Conservation (phyloP, 1,140 invertebrate species). For the Brachionus manjavacas region DNA sequence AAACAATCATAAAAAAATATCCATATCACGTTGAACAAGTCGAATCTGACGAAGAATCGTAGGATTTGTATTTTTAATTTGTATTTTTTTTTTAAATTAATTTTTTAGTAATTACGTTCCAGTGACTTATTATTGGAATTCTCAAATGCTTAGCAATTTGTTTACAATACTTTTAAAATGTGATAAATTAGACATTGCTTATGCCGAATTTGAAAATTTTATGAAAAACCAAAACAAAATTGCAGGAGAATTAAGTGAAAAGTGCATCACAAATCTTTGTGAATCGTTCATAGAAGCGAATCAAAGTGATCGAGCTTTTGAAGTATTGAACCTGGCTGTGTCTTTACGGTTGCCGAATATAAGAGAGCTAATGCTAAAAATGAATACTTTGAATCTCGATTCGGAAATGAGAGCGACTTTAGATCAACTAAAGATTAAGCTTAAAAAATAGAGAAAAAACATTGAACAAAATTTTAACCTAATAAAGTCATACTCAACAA, state of each 20-base stretch:
- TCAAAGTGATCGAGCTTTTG: not conserved
- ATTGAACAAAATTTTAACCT: too few species aligned
- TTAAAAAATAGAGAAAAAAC: not conserved
- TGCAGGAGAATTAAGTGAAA: slow-evolving; percentile 22
- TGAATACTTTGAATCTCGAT: not conserved
- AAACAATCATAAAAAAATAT: not conserved
- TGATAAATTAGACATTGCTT: not conserved
- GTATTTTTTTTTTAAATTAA: not conserved
- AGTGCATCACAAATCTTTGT: not conserved
- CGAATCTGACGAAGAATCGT: not conserved
- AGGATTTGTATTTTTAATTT: not conserved
- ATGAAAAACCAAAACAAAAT: slow-evolving; percentile 27
- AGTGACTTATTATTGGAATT: not conserved
- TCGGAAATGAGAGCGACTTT: not conserved
- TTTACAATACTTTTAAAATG: not conserved
- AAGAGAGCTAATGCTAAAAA: not conserved
- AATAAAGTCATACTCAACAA: too few species aligned
- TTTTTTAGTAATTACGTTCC: not conserved
- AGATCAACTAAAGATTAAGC: not conserved
- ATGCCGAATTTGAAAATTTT: slow-evolving; percentile 19
- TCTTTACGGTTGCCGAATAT: not conserved
- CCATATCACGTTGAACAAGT: not conserved
- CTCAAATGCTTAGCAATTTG: slow-evolving; percentile 35
- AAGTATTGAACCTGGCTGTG: slow-evolving; percentile 6
- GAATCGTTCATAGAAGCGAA: not conserved